Percentiles rank a stretch among this genome's conserved stretches.
phyloP scores from a whole-genome alignment of 2,113 vertebrate species.

The Phrynosoma platyrhinos region DNA sequence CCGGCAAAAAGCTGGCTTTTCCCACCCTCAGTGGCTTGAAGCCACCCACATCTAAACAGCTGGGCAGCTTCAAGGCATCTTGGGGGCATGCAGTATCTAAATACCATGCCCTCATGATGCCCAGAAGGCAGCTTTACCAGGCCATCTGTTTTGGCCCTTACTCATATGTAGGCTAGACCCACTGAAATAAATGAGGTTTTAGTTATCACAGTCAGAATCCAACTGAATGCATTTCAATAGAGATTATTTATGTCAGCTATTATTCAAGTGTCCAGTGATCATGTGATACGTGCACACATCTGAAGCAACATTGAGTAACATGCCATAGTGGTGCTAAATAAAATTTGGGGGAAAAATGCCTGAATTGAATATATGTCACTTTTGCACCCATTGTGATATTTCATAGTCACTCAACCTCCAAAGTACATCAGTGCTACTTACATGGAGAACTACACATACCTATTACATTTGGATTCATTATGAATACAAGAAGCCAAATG shows the following conservation, averaged over 20 bases:
- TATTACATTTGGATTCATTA: slow-evolving; percentile 1
- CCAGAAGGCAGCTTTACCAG: no score
- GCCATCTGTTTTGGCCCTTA: neutral
- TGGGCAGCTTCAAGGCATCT: no score
- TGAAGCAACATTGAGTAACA: neutral
- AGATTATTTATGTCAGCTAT: neutral
- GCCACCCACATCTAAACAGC: no score
- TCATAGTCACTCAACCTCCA: slow-evolving; percentile 15
- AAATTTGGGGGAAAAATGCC: slow-evolving; percentile 3
- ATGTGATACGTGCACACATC: neutral
- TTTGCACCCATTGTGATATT: neutral
- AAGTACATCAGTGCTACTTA: slow-evolving; percentile 48
- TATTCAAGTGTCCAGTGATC: neutral
- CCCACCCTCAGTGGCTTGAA: no score
- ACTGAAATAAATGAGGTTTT: neutral
- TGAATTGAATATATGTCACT: neutral
- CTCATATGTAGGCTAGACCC: neutral
- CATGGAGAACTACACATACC: slow-evolving; percentile 9
- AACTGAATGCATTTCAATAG: neutral
- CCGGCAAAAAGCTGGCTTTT: no score
- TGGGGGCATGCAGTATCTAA: no score
- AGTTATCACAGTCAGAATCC: neutral
- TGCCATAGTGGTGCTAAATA: slow-evolving; percentile 31
- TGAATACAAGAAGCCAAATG: slow-evolving; percentile 53
- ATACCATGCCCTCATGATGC: no score